Conservation (phyloP, 2,888 invertebrate species). For the Chorisops tibialis region DNA sequence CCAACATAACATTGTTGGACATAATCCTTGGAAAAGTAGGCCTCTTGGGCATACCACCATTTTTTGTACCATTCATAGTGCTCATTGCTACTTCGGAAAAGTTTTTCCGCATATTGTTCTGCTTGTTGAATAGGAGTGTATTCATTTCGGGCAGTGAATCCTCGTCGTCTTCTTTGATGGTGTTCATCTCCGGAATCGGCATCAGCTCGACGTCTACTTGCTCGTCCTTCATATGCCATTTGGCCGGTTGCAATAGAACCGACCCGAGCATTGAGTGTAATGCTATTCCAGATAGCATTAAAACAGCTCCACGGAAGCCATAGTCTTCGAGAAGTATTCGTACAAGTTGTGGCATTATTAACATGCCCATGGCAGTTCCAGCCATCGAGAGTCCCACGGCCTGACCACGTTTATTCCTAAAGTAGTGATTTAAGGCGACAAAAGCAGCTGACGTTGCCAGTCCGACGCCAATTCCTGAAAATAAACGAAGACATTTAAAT, state of each 20-base stretch:
- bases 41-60: constrained; percentile 48
- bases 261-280: constrained; percentile 68
- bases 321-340: constrained; percentile 61
- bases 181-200: constrained; percentile 59
- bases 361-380: constrained; percentile 74
- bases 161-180: constrained; percentile 65
- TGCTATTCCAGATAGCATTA: constrained; percentile 64
- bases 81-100: constrained; percentile 51
- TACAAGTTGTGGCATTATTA: constrained; percentile 75
- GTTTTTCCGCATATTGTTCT: constrained; percentile 50
- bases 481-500: neutral
- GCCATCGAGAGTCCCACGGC: constrained; percentile 78
- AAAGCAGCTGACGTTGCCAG: constrained; percentile 74
- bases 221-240: constrained; percentile 63
- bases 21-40: constrained; percentile 52
- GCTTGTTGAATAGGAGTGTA: constrained; percentile 47
- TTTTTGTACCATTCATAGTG: constrained; percentile 40
- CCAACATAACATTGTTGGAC: constrained; percentile 46
- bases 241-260: constrained; percentile 65
- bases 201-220: constrained; percentile 49
- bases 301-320: constrained; percentile 66
- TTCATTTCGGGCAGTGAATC: constrained; percentile 51
- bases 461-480: constrained; percentile 70
- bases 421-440: constrained; percentile 75
- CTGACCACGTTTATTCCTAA: constrained; percentile 71